Evolutionary conservation across 1,140 invertebrate species (phyloP).

Genomic region (Nautilus pompilius): DNA sequence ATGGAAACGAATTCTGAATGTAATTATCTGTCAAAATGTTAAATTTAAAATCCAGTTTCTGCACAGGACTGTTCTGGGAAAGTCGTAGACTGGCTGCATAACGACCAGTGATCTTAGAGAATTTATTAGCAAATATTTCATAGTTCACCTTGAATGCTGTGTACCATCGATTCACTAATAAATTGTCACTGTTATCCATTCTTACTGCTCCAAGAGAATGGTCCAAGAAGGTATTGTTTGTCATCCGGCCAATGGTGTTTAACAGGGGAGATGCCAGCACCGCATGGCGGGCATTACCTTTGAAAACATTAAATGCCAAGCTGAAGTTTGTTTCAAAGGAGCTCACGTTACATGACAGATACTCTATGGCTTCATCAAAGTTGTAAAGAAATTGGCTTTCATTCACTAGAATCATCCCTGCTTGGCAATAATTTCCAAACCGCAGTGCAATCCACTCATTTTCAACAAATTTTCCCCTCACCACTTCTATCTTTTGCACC

Average conservation of each 20-base stretch:
- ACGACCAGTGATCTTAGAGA: conserved; percentile 78
- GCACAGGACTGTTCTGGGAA: conserved; percentile 77
- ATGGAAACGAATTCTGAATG: conserved; percentile 80
- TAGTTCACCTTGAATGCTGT: conserved; percentile 57
- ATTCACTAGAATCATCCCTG: conserved; percentile 42
- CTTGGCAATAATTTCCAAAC: conserved; percentile 50
- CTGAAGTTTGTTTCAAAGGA: conserved; percentile 42
- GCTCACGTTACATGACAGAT: conserved; percentile 47
- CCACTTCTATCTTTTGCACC: conserved; percentile 38
- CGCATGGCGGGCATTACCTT: conserved; percentile 43
- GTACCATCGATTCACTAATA: conserved; percentile 54
- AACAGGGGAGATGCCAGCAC: conserved; percentile 47
- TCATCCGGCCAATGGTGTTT: conserved; percentile 49
- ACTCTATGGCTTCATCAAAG: conserved; percentile 45
- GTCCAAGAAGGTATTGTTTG: conserved; percentile 75
- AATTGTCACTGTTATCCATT: conserved; percentile 75
- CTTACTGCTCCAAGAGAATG: conserved; percentile 80
- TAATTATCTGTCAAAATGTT: conserved; percentile 86
- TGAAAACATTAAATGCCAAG: conserved; percentile 47
- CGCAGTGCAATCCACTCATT: conserved; percentile 48
- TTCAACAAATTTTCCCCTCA: conserved; percentile 28
- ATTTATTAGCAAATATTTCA: conserved; percentile 82
- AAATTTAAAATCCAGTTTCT: conserved; percentile 79
- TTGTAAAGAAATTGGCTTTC: conserved; percentile 43
- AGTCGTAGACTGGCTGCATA: conserved; percentile 85